Evolutionary conservation across 2,888 invertebrate species (phyloP).

Genomic region (Aromia moschata): DNA sequence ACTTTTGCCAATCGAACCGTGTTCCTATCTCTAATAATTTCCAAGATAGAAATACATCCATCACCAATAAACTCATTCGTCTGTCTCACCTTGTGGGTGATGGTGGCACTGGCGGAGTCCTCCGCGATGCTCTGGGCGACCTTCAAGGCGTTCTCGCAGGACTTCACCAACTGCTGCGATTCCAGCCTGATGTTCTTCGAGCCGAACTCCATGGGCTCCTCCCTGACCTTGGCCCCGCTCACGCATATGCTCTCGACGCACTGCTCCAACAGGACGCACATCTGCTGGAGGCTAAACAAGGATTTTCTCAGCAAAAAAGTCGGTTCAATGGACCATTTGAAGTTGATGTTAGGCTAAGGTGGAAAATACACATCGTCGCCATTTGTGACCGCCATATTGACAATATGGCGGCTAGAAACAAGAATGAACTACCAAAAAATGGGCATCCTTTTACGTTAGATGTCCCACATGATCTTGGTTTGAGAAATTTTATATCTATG

Average conservation of each 20-base stretch:
- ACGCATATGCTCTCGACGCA: slow-evolving; percentile 78
- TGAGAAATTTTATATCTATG: too few species aligned
- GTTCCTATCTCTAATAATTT: too few species aligned
- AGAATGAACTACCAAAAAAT: too few species aligned
- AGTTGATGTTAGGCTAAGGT: too few species aligned
- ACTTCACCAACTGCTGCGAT: slow-evolving; percentile 61
- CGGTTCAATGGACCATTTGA: slow-evolving; percentile 4
- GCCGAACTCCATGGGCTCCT: slow-evolving; percentile 58
- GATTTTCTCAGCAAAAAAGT: slow-evolving; percentile 14
- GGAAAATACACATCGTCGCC: too few species aligned
- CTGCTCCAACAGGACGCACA: slow-evolving; percentile 79
- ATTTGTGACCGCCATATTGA: too few species aligned
- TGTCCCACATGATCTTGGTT: too few species aligned
- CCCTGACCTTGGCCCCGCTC: slow-evolving; percentile 55
- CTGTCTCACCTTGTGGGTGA: slow-evolving; percentile 64
- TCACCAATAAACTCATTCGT: too few species aligned
- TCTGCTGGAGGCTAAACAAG: slow-evolving; percentile 83
- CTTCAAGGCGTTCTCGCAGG: slow-evolving; percentile 61
- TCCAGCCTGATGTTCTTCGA: slow-evolving; percentile 61
- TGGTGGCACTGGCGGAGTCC: slow-evolving; percentile 57
- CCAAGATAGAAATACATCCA: too few species aligned
- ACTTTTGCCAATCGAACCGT: too few species aligned
- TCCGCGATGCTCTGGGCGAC: slow-evolving; percentile 58
- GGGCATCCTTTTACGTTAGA: too few species aligned
- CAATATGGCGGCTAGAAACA: too few species aligned